Base-by-base conservation (phyloP, 2,113 vertebrate species). In the Clarias gariepinus region DNA sequence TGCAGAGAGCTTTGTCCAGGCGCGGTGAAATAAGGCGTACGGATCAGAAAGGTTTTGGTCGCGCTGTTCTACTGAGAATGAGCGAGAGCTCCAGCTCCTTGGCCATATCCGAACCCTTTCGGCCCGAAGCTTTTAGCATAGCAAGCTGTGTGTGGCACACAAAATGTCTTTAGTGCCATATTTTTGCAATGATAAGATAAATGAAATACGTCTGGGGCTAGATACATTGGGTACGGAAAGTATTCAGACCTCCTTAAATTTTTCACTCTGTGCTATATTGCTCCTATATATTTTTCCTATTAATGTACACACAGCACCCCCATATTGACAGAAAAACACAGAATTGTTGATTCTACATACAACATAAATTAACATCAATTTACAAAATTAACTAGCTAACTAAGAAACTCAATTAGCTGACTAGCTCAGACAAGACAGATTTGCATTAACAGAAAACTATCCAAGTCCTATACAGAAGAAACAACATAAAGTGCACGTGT, bases 61-160 rank as follows among this genome's bases (percentile, higher is more conserved):
- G 2, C 21, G 4, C 1, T 12, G 23, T 86, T 90, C 95, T 95
- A 99, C 94, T 97, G 95, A 0, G 97, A 96, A 90, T 98, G 96
- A 60, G 96, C 88, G 86, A 99, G 91, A 0, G 97, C 97, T 15
- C 98, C 98, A 0, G 97, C 97, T 0, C 98, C 98, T 36, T 95
- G 94, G 47, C 98, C 98, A 0, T 96, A 99, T 15, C 98, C 98
- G 87, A 97, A 99, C 77, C 98, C 98, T 86, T 98, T 99, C 63
- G 97, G 98, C 28, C 98, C 98, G 5, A 99, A 99, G 91, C 96
- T 96, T 93, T 98, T 99, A 82, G 96, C 96, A 0, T 99, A 99
- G 90, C 98, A 99, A 66, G 92, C 98, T 99, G 95, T 15, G 21
- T 30, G 53, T 74, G 87, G 76, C 63, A 90, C 76, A 83, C 83